Evolutionary conservation across 2,797 vertebrate species (phyloP).

Genomic region (Cygnus olor): DNA sequence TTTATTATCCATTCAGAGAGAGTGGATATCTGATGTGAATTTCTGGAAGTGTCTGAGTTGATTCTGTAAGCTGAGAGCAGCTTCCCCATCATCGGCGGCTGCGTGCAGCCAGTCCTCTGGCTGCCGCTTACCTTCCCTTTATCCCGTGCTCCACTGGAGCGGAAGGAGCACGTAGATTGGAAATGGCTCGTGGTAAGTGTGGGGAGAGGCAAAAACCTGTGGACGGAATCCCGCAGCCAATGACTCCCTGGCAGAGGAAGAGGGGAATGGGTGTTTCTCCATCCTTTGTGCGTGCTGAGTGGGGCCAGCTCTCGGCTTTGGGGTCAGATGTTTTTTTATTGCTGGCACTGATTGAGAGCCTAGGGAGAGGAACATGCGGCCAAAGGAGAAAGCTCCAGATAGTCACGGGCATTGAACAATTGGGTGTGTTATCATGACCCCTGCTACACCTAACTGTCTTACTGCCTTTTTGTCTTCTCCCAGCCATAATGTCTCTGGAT

Average conservation of each 20-base stretch:
- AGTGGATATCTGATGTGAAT: conserved; percentile 70
- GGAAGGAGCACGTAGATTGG: conserved; percentile 54
- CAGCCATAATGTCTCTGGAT: not conserved
- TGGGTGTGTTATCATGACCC: not conserved
- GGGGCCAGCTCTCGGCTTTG: not conserved
- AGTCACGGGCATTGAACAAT: not conserved
- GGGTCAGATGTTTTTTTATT: not conserved
- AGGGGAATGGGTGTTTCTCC: not conserved
- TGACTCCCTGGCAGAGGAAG: not conserved
- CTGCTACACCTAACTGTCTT: not conserved
- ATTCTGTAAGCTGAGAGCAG: conserved; percentile 59
- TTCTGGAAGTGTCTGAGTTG: conserved; percentile 64
- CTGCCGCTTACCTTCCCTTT: conserved; percentile 39
- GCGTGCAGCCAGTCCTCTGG: conserved; percentile 36
- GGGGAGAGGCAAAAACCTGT: not conserved
- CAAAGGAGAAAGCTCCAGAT: not conserved
- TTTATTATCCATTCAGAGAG: conserved; percentile 71
- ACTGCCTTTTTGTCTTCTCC: not conserved
- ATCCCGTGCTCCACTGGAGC: conserved; percentile 48
- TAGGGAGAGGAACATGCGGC: not conserved
- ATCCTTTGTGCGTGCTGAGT: not conserved
- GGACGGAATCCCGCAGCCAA: not conserved
- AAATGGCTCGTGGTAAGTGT: conserved; percentile 11
- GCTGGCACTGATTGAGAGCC: not conserved
- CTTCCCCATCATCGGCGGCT: conserved; percentile 14